Evolutionary conservation across 1,140 invertebrate genomes (phyloP).

Genomic region (Saccostrea echinata): DNA sequence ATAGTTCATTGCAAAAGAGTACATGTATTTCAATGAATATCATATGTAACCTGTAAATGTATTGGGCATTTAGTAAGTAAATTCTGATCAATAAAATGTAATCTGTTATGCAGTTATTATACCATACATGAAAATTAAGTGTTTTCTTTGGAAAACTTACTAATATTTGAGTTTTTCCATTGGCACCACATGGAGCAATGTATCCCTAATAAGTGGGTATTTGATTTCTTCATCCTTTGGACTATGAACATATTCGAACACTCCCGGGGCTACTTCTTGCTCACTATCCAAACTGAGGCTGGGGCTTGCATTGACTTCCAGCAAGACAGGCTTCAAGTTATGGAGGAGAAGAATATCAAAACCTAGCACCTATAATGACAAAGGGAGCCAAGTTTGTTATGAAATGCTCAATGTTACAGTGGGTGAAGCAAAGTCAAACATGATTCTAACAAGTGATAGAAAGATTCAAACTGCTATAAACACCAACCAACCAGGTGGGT

Average conservation of each 20-base stretch:
- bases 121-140: not conserved
- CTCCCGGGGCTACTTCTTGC: constrained; percentile 72
- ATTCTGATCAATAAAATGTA: too few relatives aligned
- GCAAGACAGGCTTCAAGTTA: constrained; percentile 79
- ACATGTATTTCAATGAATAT: too few relatives aligned
- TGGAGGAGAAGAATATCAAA: constrained; percentile 81
- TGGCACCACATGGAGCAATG: constrained; percentile 73
- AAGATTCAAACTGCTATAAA: too few relatives aligned
- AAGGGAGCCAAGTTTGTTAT: not conserved
- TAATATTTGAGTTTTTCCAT: constrained; percentile 64
- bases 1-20: too few relatives aligned
- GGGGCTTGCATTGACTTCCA: constrained; percentile 82
- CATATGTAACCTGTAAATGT: too few relatives aligned
- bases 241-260: constrained; percentile 71
- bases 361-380: constrained; percentile 79
- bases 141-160: constrained; percentile 26
- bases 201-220: constrained; percentile 73
- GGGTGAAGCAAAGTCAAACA: too few relatives aligned
- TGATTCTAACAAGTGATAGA: too few relatives aligned
- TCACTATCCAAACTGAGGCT: constrained; percentile 81
- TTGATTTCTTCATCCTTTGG: constrained; percentile 79
- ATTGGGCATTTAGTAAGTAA: too few relatives aligned
- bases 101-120: too few relatives aligned
- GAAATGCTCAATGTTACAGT: too few relatives aligned
- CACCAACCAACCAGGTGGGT: too few relatives aligned